Evolutionary conservation across 2,888 invertebrate genomes (phyloP).

Genomic region (Flexamia atlantica): DNA sequence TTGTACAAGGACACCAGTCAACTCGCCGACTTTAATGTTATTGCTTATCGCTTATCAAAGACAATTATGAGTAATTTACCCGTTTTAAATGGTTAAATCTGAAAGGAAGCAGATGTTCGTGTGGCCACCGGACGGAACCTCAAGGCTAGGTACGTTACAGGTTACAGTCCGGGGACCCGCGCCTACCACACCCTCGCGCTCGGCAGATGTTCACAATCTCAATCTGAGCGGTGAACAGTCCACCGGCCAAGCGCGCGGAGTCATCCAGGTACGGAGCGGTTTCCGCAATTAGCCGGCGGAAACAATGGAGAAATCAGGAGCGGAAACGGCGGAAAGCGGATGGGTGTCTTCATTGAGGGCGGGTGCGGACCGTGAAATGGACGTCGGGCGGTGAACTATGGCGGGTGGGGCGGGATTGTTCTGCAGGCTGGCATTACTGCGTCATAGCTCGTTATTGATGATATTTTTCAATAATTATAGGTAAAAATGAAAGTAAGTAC

Average conservation of each 20-base stretch:
- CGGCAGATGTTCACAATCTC: constrained; percentile 52
- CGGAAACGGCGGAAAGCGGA: constrained; percentile 50
- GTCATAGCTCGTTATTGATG: too few relatives aligned
- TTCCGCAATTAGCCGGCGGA: constrained; percentile 57
- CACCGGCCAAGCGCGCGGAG: constrained; percentile 49
- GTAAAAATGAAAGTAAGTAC: too few relatives aligned
- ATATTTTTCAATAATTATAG: too few relatives aligned
- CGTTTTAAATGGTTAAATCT: too few relatives aligned
- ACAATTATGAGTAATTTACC: too few relatives aligned
- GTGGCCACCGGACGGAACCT: neutral
- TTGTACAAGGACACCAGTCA: too few relatives aligned
- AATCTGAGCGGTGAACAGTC: constrained; percentile 23
- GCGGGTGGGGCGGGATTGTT: neutral
- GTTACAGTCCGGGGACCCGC: neutral
- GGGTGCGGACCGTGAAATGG: constrained; percentile 45
- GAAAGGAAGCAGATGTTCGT: constrained; percentile 8
- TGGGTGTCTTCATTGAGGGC: constrained; percentile 58
- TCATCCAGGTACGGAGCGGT: constrained; percentile 26
- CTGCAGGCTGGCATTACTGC: neutral
- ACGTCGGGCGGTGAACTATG: constrained; percentile 27
- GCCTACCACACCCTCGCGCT: neutral
- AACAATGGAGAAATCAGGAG: constrained; percentile 57
- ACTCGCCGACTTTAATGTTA: too few relatives aligned
- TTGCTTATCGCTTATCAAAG: too few relatives aligned
- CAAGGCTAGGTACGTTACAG: neutral